A percentile compares a stretch with the other conserved stretches of the same genome.
These are phyloP conservation scores for Eupithecia exiguata DNA, from an alignment of 2,888 invertebrate species.

Conservation along the genomic window DNA sequence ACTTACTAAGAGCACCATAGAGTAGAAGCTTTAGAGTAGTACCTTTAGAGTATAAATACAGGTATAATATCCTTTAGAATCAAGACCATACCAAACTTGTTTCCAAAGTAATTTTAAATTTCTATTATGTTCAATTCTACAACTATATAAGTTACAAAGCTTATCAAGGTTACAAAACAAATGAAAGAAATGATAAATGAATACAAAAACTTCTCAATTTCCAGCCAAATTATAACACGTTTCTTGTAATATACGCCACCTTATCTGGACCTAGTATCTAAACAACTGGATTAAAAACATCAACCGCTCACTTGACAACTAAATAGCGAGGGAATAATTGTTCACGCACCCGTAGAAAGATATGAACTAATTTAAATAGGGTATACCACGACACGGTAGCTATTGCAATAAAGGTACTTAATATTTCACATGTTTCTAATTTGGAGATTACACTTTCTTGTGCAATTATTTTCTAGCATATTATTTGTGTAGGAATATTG, in stretches of 20 bases:
- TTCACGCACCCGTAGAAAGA: slow-evolving; percentile 64
- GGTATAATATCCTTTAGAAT: neutral
- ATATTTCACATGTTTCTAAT: neutral
- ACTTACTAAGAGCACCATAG: no score
- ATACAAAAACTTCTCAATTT: slow-evolving; percentile 26
- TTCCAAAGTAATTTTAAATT: neutral
- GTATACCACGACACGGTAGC: slow-evolving; percentile 4
- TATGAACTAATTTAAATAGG: slow-evolving; percentile 28
- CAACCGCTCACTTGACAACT: slow-evolving; percentile 60
- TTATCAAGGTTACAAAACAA: slow-evolving; percentile 7
- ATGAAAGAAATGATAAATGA: slow-evolving; percentile 12
- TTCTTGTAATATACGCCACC: slow-evolving; percentile 11
- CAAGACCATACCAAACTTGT: neutral
- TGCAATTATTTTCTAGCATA: neutral
- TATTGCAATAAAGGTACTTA: neutral
- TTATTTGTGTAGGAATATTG: neutral
- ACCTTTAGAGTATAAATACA: neutral
- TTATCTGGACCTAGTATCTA: slow-evolving; percentile 24
- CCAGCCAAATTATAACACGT: slow-evolving; percentile 18
- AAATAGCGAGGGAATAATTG: slow-evolving; percentile 71
- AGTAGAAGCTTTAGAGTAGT: no score
- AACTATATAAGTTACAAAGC: neutral
- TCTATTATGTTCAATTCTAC: neutral
- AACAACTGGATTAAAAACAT: slow-evolving; percentile 30
- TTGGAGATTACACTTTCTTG: neutral